Evolutionary conservation across 2,797 vertebrate species (phyloP).

Genomic region (Benthosema pterotum): DNA sequence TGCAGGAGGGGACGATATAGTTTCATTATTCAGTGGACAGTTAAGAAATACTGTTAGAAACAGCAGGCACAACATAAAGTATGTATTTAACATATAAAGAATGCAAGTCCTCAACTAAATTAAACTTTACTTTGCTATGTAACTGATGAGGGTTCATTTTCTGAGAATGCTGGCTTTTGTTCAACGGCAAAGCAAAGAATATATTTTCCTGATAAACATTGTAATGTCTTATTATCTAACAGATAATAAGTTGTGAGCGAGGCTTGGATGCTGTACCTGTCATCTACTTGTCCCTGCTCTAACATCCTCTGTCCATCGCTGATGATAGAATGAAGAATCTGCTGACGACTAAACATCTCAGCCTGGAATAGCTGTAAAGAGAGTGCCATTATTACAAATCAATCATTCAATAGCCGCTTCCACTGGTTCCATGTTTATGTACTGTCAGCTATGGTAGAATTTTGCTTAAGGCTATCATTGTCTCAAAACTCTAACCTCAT

Average conservation of each 20-base stretch:
- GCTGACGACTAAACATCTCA: constrained; percentile 98
- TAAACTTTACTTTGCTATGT: too few relatives aligned
- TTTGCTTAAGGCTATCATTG: too few relatives aligned
- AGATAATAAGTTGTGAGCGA: background rate
- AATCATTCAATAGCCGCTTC: background rate
- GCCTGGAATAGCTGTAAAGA: constrained; percentile 91
- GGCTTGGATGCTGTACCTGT: constrained; percentile 83
- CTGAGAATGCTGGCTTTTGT: too few relatives aligned
- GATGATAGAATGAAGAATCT: constrained; percentile 97
- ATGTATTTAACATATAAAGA: background rate
- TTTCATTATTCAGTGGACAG: background rate
- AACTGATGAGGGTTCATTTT: too few relatives aligned
- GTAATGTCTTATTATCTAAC: background rate
- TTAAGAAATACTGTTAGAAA: background rate
- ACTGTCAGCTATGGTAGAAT: too few relatives aligned
- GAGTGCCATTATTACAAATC: constrained; percentile 8
- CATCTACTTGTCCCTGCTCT: constrained; percentile 96
- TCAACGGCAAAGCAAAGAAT: too few relatives aligned
- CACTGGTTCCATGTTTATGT: too few relatives aligned
- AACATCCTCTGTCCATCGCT: constrained; percentile 92
- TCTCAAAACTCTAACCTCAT: constrained; percentile 81
- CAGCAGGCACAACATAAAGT: background rate
- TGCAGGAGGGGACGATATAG: constrained; percentile 48
- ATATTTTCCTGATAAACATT: too few relatives aligned
- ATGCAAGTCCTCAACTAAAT: too few relatives aligned